These are phyloP conservation scores for Aphis craccivora DNA, from an alignment of 1,140 invertebrate species.

Conservation along the genomic window DNA sequence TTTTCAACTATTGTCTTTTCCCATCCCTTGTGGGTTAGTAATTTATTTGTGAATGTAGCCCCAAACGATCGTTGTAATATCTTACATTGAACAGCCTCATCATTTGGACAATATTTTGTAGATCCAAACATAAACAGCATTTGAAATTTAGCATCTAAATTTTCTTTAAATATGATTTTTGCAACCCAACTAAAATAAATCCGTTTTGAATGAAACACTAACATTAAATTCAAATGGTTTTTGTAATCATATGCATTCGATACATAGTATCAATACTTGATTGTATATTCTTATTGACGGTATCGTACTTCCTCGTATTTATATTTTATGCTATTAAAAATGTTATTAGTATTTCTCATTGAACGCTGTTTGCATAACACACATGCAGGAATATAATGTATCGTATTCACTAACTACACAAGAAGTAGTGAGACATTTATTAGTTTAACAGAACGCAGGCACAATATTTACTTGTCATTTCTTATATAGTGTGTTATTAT, in stretches of 20 bases:
- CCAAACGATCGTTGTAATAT: not conserved
- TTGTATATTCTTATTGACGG: not conserved
- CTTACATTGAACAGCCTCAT: not conserved
- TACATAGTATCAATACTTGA: not conserved
- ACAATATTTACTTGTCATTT: not conserved
- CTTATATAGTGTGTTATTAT: not conserved
- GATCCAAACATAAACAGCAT: not conserved
- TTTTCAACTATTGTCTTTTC: not conserved
- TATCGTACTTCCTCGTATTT: not conserved
- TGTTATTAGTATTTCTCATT: not conserved
- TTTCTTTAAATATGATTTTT: not conserved
- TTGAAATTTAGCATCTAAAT: not conserved
- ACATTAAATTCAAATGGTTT: not conserved
- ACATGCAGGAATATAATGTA: not conserved
- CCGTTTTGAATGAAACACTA: not conserved
- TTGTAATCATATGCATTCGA: not conserved
- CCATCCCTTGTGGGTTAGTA: not conserved
- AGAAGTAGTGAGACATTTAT: constrained; percentile 7
- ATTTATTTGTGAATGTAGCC: not conserved
- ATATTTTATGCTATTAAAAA: not conserved
- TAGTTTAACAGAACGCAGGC: not conserved
- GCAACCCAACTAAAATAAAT: not conserved
- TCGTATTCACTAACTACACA: not conserved
- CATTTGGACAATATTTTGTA: too few relatives aligned
- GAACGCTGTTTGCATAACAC: not conserved